A percentile compares a stretch with the other conserved stretches of the same genome.
These are phyloP conservation scores for Rhadinocentrus ornatus DNA, from an alignment of 2,797 vertebrate species.

Conservation along the genomic window DNA sequence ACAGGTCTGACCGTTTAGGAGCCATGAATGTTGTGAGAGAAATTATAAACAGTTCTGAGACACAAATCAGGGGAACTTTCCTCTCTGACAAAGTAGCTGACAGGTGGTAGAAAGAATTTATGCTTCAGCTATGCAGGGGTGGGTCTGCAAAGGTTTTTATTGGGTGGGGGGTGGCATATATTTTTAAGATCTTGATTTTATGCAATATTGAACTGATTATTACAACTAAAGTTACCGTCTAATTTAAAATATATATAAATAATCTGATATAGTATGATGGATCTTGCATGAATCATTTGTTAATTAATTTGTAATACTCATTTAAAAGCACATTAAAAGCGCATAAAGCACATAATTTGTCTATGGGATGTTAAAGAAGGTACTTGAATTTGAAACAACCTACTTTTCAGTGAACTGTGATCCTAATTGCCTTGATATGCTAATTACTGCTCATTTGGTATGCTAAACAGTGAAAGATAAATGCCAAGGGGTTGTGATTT, in stretches of 20 bases:
- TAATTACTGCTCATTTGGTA: constrained; percentile 43
- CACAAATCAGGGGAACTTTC: too few species aligned
- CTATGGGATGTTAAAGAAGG: constrained; percentile 14
- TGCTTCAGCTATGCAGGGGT: too few species aligned
- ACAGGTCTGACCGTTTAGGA: too few species aligned
- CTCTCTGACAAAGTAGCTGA: too few species aligned
- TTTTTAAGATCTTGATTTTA: too few species aligned
- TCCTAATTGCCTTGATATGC: constrained; percentile 47
- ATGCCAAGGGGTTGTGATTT: constrained; percentile 19
- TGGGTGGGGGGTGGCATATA: too few species aligned
- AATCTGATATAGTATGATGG: neutral
- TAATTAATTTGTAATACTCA: constrained; percentile 34
- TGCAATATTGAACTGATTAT: too few species aligned
- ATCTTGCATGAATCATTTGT: constrained; percentile 27
- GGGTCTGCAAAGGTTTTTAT: too few species aligned
- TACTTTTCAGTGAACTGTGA: constrained; percentile 30
- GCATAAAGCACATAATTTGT: constrained; percentile 33
- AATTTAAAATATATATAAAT: neutral
- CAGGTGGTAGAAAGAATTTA: too few species aligned
- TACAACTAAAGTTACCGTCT: too few species aligned
- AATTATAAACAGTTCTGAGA: too few species aligned
- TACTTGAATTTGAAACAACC: constrained; percentile 44
- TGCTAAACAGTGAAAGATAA: constrained; percentile 28
- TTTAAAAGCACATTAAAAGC: constrained; percentile 14
- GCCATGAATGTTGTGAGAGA: too few species aligned